Percentiles rank a stretch among this genome's conserved stretches.
These are phyloP conservation scores for Homarus americanus DNA, from an alignment of 1,140 invertebrate species.

Conservation along the genomic window DNA sequence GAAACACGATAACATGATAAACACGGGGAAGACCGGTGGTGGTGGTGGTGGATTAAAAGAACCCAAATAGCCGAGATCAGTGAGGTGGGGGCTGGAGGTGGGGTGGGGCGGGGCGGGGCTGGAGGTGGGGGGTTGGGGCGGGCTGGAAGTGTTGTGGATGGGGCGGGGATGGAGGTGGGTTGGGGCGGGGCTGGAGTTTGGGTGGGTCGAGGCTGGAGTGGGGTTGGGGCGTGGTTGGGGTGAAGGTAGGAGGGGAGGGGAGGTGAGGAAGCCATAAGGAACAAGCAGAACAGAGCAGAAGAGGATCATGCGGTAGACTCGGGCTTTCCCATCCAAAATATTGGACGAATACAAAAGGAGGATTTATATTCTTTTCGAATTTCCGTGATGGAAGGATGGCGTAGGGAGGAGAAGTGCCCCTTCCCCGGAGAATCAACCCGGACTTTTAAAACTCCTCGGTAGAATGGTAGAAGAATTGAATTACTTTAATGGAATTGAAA, in stretches of 20 bases:
- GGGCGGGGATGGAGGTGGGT: background rate
- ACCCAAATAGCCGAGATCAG: no score
- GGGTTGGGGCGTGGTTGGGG: background rate
- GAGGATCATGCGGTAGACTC: background rate
- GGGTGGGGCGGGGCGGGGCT: no score
- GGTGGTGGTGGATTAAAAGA: no score
- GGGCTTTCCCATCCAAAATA: slow-evolving; percentile 40
- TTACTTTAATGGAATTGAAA: background rate
- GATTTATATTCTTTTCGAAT: slow-evolving; percentile 45
- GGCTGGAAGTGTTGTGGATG: no score
- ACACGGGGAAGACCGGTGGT: no score
- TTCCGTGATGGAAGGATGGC: slow-evolving; percentile 42
- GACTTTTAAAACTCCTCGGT: background rate
- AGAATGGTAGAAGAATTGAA: background rate
- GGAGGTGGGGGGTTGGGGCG: no score
- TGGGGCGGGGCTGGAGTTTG: slow-evolving; percentile 2
- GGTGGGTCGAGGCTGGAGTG: background rate
- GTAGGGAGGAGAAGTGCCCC: background rate
- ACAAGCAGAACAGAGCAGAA: background rate
- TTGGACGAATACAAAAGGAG: slow-evolving; percentile 49
- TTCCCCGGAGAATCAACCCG: no score
- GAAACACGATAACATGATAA: no score
- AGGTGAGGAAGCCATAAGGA: background rate
- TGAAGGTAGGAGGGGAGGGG: background rate
- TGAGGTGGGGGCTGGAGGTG: no score